A percentile compares a stretch with the other conserved stretches of the same genome.
phyloP scores from a whole-genome alignment of 2,113 vertebrate species.

The Sylvia atricapilla region DNA sequence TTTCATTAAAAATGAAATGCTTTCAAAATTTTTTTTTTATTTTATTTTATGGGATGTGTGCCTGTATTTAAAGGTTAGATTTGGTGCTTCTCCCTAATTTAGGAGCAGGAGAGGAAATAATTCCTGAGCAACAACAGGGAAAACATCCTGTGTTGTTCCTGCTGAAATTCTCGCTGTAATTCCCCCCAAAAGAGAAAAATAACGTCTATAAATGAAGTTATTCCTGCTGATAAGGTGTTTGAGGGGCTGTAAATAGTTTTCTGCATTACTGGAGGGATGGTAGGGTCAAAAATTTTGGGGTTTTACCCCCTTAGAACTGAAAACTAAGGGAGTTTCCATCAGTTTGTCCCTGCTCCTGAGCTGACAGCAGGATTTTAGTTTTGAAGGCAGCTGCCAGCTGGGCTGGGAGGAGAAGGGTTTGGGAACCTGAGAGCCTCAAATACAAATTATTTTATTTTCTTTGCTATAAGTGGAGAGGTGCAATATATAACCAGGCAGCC shows the following conservation, averaged over 20 bases:
- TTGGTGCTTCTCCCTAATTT: rapidly evolving
- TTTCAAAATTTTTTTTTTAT: not conserved
- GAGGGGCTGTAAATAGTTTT: not conserved
- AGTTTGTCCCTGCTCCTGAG: rapidly evolving
- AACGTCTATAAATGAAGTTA: rapidly evolving
- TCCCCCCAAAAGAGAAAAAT: rapidly evolving
- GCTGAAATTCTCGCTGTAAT: rapidly evolving
- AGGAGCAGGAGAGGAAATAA: rapidly evolving
- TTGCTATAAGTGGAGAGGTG: not conserved
- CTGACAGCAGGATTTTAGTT: not conserved
- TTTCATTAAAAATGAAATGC: rapidly evolving
- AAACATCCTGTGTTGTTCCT: rapidly evolving
- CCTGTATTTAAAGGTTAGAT: rapidly evolving
- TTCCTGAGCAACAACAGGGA: not conserved
- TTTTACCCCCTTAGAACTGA: not conserved
- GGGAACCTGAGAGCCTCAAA: not conserved
- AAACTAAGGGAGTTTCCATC: rapidly evolving
- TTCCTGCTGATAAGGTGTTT: rapidly evolving
- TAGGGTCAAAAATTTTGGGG: not conserved
- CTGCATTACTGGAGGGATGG: not conserved
- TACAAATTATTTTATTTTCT: not conserved
- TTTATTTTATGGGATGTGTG: not conserved
- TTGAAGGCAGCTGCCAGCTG: slow-evolving; percentile 6
- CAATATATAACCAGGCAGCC: not conserved
- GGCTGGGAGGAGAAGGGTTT: not conserved